A percentile compares a stretch with the other conserved stretches of the same genome.
These are phyloP conservation scores for Carlito syrichta DNA, from an alignment of 2,113 vertebrate species.

Conservation along the genomic window DNA sequence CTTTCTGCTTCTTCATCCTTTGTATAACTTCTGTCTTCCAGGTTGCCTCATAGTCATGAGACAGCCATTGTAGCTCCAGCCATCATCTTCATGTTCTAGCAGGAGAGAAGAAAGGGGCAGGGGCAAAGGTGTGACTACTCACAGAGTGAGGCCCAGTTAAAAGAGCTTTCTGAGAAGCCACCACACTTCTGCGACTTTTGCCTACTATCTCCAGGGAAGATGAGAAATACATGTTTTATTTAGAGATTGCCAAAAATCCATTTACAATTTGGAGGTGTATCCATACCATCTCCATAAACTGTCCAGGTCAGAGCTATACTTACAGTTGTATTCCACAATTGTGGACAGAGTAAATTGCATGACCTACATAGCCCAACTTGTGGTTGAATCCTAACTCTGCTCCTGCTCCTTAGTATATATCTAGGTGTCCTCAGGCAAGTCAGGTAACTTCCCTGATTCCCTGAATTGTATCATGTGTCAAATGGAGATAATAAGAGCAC, in stretches of 20 bases:
- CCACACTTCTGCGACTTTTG: background rate
- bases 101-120: background rate
- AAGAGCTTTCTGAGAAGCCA: background rate
- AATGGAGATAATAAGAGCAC: background rate
- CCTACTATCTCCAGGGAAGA: background rate
- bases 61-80: background rate
- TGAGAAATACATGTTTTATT: background rate
- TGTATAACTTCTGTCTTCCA: background rate
- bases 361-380: background rate
- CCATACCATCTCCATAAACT: background rate
- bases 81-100: background rate
- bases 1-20: background rate
- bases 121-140: accelerated
- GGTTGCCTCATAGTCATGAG: background rate
- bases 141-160: background rate
- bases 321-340: background rate
- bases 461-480: background rate
- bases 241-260: background rate
- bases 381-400: background rate
- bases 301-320: too few species aligned
- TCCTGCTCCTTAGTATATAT: background rate
- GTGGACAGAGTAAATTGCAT: accelerated
- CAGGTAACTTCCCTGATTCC: background rate
- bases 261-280: background rate
- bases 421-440: background rate